Conservation (phyloP, 1,140 invertebrate genomes). For the Nasonia giraulti region DNA sequence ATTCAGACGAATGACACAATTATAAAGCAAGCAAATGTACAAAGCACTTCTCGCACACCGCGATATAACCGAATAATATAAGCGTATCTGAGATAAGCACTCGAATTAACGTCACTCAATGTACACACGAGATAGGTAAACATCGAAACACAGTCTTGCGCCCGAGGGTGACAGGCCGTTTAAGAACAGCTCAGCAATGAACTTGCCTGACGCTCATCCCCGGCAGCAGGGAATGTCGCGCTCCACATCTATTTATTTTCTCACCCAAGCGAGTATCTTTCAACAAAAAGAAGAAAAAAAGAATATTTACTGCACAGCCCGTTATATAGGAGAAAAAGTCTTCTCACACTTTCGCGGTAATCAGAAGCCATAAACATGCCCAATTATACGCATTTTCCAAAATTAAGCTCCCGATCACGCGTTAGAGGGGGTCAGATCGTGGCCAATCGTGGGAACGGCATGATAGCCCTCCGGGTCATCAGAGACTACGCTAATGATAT, state of each 20-base stretch:
- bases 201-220: conserved; percentile 4
- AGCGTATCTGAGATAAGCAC: not conserved
- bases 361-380: not conserved
- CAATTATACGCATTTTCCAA: not conserved
- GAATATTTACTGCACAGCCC: not conserved
- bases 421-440: not conserved
- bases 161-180: conserved; percentile 31
- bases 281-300: too few relatives aligned
- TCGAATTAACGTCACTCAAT: conserved; percentile 8
- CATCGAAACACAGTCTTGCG: conserved; percentile 15
- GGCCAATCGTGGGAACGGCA: conserved; percentile 38
- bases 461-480: conserved; percentile 8
- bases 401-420: not conserved
- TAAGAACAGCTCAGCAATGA: conserved; percentile 26
- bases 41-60: not conserved
- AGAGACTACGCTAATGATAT: conserved; percentile 44
- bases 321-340: not conserved
- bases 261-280: too few relatives aligned
- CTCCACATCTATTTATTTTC: not conserved
- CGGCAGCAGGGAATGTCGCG: not conserved
- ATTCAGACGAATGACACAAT: too few relatives aligned
- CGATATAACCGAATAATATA: conserved; percentile 7
- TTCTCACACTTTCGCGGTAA: not conserved
- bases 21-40: too few relatives aligned
- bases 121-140: not conserved